Evolutionary conservation across 2,113 vertebrate genomes (phyloP).

Genomic region (Todiramphus saurophagus): DNA sequence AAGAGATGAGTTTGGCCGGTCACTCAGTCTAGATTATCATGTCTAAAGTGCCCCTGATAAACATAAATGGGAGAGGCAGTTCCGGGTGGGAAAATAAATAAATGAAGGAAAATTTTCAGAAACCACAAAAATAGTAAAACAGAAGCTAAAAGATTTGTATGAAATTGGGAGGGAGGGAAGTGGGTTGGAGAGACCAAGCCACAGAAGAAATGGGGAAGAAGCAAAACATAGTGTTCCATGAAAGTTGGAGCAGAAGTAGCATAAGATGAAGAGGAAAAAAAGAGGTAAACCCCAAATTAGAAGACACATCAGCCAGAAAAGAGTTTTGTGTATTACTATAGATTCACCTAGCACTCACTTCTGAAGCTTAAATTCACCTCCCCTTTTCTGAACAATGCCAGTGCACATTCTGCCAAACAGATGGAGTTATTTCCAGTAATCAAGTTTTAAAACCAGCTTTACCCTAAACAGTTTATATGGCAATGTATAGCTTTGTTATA

Average conservation of each 20-base stretch:
- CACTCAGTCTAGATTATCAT: not conserved
- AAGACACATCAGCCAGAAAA: not conserved
- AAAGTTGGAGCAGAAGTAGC: not conserved
- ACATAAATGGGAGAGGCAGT: not conserved
- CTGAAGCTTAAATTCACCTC: not conserved
- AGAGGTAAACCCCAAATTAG: not conserved
- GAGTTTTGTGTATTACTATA: not conserved
- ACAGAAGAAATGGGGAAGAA: not conserved
- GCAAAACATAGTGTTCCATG: not conserved
- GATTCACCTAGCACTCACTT: not conserved
- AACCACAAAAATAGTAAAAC: not conserved
- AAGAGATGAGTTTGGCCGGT: not conserved
- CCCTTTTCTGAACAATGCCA: not conserved
- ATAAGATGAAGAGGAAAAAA: not conserved
- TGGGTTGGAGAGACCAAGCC: not conserved
- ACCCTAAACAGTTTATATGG: not conserved
- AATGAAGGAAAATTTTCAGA: not conserved
- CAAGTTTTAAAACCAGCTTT: not conserved
- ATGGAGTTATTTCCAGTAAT: not conserved
- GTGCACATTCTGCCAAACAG: not conserved
- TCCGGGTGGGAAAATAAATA: not conserved
- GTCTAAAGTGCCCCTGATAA: not conserved
- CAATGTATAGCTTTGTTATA: not conserved
- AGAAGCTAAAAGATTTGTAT: not conserved
- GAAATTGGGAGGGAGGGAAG: not conserved